These are phyloP conservation scores for Lasiurus borealis DNA, from an alignment of 2,113 vertebrate genomes.

Conservation along the genomic window DNA sequence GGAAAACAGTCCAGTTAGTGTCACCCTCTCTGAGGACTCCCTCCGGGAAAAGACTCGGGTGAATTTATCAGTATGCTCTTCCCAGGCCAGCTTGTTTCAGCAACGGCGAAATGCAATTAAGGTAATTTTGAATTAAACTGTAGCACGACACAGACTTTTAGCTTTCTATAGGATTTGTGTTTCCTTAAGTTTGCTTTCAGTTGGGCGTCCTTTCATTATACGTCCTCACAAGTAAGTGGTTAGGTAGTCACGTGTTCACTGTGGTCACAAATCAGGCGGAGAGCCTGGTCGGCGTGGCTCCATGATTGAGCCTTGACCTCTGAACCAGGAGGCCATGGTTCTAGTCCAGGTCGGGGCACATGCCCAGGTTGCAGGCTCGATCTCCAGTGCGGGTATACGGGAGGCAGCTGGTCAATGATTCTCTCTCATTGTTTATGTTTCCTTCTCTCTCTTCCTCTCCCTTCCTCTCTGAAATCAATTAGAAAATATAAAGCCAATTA, in stretches of 20 bases:
- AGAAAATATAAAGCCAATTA: not conserved
- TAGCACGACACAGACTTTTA: not conserved
- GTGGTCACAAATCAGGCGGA: not conserved
- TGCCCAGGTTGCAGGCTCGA: too few relatives aligned
- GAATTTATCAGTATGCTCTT: not conserved
- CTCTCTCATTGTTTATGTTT: too few relatives aligned
- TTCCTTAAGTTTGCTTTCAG: not conserved
- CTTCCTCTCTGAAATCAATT: too few relatives aligned
- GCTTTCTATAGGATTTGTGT: not conserved
- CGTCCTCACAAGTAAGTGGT: not conserved
- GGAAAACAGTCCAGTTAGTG: not conserved
- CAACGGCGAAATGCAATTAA: not conserved
- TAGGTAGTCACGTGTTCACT: not conserved
- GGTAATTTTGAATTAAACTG: not conserved
- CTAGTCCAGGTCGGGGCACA: too few relatives aligned
- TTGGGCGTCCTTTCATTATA: not conserved
- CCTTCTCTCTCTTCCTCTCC: too few relatives aligned
- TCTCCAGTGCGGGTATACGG: too few relatives aligned
- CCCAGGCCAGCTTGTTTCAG: not conserved
- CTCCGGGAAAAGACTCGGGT: not conserved
- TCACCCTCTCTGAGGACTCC: not conserved
- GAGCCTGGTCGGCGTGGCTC: too few relatives aligned
- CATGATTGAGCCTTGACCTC: too few relatives aligned
- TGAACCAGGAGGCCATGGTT: too few relatives aligned
- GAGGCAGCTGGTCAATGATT: too few relatives aligned